Evolutionary conservation across 2,888 invertebrate species (phyloP), one percentile per base, ranked within the genome.

Genomic region (Ornithoptera alexandrae): DNA sequence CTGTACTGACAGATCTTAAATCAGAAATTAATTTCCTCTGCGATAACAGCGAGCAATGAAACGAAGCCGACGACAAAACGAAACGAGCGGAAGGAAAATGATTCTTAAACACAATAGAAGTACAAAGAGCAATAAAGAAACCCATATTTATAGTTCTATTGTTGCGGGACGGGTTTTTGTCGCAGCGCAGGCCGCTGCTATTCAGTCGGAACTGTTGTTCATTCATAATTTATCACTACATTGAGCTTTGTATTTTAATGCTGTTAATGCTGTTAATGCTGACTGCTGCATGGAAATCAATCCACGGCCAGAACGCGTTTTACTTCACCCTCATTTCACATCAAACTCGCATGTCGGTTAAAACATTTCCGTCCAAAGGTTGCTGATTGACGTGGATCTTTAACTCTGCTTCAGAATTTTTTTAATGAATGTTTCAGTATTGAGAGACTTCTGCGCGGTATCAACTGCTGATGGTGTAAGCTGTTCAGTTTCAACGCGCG

Each of bases 151-250:
- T 89, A 87, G 84, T 83, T 81, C 85, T 83, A 88, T 90, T 90
- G 90, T 90, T 86, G 81, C 76, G 83, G 80, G 83, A 82, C 79
- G 77, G 81, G 79, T 87, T 88, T 87, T 87, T 88, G 85, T 85
- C 85, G 83, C 81, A 81, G 86, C 86, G 86, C 83, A 84, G 84
- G 81, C 80, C 82, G 81, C 77, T 79, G 80, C 84, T 81, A 83
- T 83, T 79, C 80, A 81, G 80, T 81, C 74, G 75, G 81, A 83
- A 86, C 85, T 84, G 84, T 87, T 87, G 85, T 85, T 83, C 86
- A 87, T 89, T 89, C 85, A 88, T 87, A 88, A 90, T 89, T 89
- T 90, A 90, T 90, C 86, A 88, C 85, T 87, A 78, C 84, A 86
- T 86, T 82, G 82, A 81, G 83, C 85, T 89, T 89, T 89, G 88